Base-by-base conservation (phyloP, 2,113 vertebrate species). In the Reinhardtius hippoglossoides region DNA sequence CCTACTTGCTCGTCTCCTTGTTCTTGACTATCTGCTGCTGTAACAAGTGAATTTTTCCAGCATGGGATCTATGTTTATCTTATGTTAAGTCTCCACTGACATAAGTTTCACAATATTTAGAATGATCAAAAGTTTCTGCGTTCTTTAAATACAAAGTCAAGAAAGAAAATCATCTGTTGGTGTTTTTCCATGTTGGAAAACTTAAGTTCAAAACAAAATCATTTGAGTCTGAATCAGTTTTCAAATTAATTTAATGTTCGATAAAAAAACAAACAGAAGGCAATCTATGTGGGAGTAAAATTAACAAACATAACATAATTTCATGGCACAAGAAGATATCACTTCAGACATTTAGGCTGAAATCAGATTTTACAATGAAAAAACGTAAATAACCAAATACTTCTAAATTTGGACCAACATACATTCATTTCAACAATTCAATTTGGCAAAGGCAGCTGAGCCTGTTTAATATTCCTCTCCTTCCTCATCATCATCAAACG, bases 401-500 rank as follows among this genome's bases (percentile, higher is more conserved):
- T 56, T 65, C 27, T 58, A 1, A 81, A 72, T 59, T 60, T 70
- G 2, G 60, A 72, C 66, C 20, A 1, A 67, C 18, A 56, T 26
- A 69, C 52, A 16, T 48, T 5, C 40, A 7, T n/a, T 59, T 81
- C 26, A 71, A 79, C 12, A 65, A 42, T n/a, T 2, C 2, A 24
- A 55, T 68, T 74, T 46, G 16, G 24, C 37, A 62, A 74, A 66
- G 5, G 57, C 23, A 67, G 24, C 5, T 14, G 2, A 21, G 37
- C 9, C 8, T 35, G 8, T 62, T 71, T 90, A 93, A 83, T 90
- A 92, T 76, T 93, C 92, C 46, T 92, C 91, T 58, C 81, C 91
- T 31, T 91, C 91, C 9, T 90, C 90, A 27, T 91, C 88, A 1
- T 91, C 91, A 0, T 93, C 91, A 82, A 88, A 92, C 42, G 91